Evolutionary conservation across 92 coral and sea anemone genomes (phyloP).

Genomic region (Porites cylindrica): DNA sequence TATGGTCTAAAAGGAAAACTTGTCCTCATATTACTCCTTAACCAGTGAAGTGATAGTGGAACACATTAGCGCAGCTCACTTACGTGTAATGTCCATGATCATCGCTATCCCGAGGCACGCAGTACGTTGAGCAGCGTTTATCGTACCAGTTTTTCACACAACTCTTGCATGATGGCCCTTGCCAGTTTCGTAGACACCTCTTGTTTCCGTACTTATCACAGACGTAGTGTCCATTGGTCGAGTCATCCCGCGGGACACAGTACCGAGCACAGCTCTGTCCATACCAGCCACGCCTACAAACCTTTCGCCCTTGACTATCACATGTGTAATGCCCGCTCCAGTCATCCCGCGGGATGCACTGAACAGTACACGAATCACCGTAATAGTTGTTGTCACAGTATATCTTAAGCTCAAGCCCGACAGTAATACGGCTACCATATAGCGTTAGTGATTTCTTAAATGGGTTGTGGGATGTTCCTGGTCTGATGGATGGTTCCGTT

Average conservation of each 20-base stretch:
- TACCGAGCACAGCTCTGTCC: conserved; percentile 55
- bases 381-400: conserved; percentile 63
- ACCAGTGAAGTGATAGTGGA: too few relatives aligned
- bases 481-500: conserved; percentile 19
- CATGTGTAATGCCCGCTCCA: conserved; percentile 65
- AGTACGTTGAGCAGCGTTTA: conserved; percentile 41
- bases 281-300: conserved; percentile 62
- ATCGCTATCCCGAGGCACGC: conserved; percentile 64
- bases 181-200: conserved; percentile 63
- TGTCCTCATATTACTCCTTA: too few relatives aligned
- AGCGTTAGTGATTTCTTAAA: conserved; percentile 13
- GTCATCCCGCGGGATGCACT: conserved; percentile 70
- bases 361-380: conserved; percentile 58
- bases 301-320: conserved; percentile 43
- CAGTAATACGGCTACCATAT: not conserved
- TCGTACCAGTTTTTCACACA: conserved; percentile 77
- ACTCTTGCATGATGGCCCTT: conserved; percentile 51
- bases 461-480: conserved; percentile 20
- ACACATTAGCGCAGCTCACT: not conserved
- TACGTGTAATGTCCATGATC: conserved; percentile 72
- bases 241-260: conserved; percentile 51
- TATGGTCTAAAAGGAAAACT: too few relatives aligned
- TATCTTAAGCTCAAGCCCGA: conserved; percentile 33
- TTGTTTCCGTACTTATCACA: conserved; percentile 70
- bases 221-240: conserved; percentile 52